A percentile compares a stretch with the other conserved stretches of the same genome.
These are phyloP conservation scores for Eueremaeus valkanovi DNA, from an alignment of 2,888 invertebrate species.

Conservation along the genomic window DNA sequence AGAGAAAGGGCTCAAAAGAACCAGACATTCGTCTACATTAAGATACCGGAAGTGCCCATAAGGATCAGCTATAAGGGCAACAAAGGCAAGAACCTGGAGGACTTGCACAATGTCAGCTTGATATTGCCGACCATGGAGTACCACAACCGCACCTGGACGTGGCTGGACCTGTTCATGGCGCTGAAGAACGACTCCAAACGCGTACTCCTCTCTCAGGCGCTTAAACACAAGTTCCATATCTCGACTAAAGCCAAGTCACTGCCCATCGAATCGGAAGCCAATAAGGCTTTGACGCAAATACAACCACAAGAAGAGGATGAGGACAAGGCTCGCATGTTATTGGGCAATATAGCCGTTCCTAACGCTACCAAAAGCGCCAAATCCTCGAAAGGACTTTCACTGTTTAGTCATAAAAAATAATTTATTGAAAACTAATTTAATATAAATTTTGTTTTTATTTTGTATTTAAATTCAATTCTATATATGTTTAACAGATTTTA, in stretches of 20 bases:
- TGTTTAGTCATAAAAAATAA: conserved; percentile 35
- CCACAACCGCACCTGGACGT: conserved; percentile 99
- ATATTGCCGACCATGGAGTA: conserved; percentile 95
- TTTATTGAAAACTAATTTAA: neutral
- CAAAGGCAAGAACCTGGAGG: conserved; percentile 96
- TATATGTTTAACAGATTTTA: neutral
- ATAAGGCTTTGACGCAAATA: conserved; percentile 6
- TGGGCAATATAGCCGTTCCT: conserved; percentile 40
- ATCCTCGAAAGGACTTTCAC: conserved; percentile 21
- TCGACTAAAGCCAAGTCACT: conserved; percentile 34
- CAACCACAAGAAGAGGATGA: conserved; percentile 39
- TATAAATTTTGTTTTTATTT: neutral
- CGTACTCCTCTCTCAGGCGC: conserved; percentile 71
- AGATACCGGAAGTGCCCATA: conserved; percentile 92
- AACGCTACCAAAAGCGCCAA: conserved; percentile 23
- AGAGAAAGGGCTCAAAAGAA: conserved; percentile 96
- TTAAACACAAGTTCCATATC: conserved; percentile 42
- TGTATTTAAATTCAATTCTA: neutral
- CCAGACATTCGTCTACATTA: conserved; percentile 96
- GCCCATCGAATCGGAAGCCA: neutral
- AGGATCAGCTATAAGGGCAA: conserved; percentile 89
- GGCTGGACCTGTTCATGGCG: conserved; percentile 92
- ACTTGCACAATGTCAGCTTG: conserved; percentile 87
- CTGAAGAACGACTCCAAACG: conserved; percentile 90
- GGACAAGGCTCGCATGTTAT: conserved; percentile 41